Evolutionary conservation across 2,797 vertebrate genomes (phyloP), one percentile per base, ranked within the genome.

Genomic region (Coilia nasus): DNA sequence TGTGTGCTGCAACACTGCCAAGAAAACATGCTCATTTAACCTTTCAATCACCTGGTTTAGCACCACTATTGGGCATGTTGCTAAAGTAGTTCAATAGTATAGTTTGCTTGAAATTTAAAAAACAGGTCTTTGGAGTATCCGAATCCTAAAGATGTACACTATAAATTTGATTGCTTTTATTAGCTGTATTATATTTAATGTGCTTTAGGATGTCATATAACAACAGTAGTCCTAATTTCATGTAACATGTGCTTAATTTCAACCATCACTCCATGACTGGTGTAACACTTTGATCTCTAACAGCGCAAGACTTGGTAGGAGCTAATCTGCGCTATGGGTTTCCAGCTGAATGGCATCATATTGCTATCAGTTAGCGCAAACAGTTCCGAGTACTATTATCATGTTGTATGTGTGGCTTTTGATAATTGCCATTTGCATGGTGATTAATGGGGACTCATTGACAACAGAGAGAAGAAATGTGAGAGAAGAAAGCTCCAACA

Each of bases 401-500:
- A 56, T 86, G 83, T 87, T 78, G 5, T 86, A 35, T 2, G 17
- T 35, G 6, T 50, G 78, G 71, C 81, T 83, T 78, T 85, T 81
- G 82, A 84, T 88, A 83, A 85, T 17, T 78, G 41, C 62, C 78
- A 35, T 86, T 89, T 88, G 85, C 86, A 47, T 28, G 6, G 10
- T 88, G 89, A 90, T 87, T 88, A 86, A 90, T 88, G 9, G 21
- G 54, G 82, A 1, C 67, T 28, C 14, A 87, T 85, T 83, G 64
- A 88, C 31, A 67, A 67, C 23, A 19, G 35, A 17, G 21, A 41
- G 64, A n/a, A 35, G 50, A 3, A 81, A 25, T 83, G 50, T 41
- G 47, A 50, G 81, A 85, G 80, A 87, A 81, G 50, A 60, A 50
- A 78, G 31, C 17, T 35, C 1, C 71, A 78, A 81, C 47, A 86